These are phyloP conservation scores for Carollia perspicillata DNA, from an alignment of 2,113 vertebrate genomes.

Conservation along the genomic window DNA sequence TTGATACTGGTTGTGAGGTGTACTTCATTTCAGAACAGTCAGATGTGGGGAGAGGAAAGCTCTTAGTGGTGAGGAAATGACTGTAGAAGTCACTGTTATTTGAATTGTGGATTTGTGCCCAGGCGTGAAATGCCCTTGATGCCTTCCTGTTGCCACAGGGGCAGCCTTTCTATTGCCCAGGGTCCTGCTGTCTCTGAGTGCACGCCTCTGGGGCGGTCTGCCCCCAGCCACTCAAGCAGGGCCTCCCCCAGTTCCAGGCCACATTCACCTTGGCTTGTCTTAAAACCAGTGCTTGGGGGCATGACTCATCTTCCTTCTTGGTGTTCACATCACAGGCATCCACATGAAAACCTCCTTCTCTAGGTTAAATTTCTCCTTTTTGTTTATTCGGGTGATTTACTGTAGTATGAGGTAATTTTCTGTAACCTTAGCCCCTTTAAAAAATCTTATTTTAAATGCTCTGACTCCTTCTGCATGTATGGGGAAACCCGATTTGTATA, in stretches of 20 bases:
- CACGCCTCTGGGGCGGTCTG: no score
- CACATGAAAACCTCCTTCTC: neutral
- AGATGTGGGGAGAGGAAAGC: neutral
- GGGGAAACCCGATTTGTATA: neutral
- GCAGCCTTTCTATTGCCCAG: neutral
- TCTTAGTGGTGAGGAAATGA: neutral
- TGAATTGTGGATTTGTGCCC: neutral
- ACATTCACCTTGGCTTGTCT: neutral
- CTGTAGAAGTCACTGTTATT: neutral
- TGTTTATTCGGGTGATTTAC: neutral
- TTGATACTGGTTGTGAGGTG: neutral
- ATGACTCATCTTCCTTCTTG: constrained; percentile 60
- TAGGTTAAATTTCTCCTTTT: neutral
- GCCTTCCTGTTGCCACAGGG: neutral
- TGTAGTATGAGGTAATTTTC: neutral
- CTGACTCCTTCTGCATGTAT: neutral
- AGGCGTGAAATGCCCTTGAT: neutral
- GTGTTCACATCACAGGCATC: neutral
- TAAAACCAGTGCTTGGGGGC: neutral
- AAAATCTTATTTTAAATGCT: neutral
- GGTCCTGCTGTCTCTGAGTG: neutral
- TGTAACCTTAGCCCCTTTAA: neutral
- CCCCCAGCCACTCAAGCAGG: neutral
- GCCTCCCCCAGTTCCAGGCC: neutral
- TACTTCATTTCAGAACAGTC: neutral